Percentiles rank a stretch among this genome's conserved stretches.
Evolutionary conservation across 2,113 vertebrate species (phyloP).

Genomic region (Gorsachius goisagi): DNA sequence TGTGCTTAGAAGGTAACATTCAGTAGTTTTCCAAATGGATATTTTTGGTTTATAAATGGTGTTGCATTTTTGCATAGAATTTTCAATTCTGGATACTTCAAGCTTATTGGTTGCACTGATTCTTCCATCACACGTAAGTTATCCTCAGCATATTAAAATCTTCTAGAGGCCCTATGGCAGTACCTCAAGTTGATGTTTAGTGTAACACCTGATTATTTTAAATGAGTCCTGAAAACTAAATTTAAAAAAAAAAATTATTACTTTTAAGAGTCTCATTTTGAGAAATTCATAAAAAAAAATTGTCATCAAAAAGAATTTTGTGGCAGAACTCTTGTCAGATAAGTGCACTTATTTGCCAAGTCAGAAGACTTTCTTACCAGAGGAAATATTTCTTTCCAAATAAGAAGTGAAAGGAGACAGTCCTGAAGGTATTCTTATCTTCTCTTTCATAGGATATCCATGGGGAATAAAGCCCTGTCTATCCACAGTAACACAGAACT

Average conservation of each 20-base stretch:
- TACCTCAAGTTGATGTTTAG: neutral
- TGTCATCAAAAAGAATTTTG: neutral
- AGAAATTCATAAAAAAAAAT: neutral
- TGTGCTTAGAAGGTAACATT: neutral
- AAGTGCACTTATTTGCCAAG: neutral
- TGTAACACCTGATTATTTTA: neutral
- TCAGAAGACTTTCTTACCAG: neutral
- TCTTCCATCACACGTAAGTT: neutral
- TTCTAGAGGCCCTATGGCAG: neutral
- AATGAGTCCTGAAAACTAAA: neutral
- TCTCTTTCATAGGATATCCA: neutral
- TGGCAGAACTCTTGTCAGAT: neutral
- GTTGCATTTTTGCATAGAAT: neutral
- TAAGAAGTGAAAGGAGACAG: neutral
- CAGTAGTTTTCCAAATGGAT: neutral
- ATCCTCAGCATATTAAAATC: neutral
- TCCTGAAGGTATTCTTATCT: neutral
- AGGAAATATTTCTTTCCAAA: neutral
- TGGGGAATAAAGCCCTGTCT: neutral
- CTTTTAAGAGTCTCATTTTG: neutral
- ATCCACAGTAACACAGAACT: neutral
- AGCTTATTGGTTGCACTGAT: neutral
- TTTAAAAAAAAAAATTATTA: neutral
- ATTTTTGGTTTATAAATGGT: neutral
- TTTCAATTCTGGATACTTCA: neutral